Percentiles rank a stretch among this genome's conserved stretches.
phyloP scores from a whole-genome alignment of 2,888 invertebrate species.

The Germaria angustata region DNA sequence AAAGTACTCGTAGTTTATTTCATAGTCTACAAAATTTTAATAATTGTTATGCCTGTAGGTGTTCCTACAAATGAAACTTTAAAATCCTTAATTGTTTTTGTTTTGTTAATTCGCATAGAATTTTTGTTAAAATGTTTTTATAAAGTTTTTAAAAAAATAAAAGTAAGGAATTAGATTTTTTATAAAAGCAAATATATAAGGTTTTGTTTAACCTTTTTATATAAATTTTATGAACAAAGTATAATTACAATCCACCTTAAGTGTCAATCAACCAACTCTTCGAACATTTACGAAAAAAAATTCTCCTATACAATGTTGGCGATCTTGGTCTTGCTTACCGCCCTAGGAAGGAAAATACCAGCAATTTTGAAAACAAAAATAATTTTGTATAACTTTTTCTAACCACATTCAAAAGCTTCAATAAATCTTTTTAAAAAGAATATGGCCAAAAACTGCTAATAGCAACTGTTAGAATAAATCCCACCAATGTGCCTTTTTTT shows the following conservation, averaged over 20 bases:
- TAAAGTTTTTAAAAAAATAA: slow-evolving; percentile 38
- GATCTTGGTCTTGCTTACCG: not conserved
- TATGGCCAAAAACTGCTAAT: no score
- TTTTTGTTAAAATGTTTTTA: slow-evolving; percentile 55
- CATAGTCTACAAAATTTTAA: no score
- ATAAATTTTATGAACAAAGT: slow-evolving; percentile 53
- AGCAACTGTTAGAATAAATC: no score
- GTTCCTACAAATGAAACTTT: slow-evolving; percentile 43
- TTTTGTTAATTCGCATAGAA: slow-evolving; percentile 34
- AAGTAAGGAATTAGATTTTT: slow-evolving; percentile 25
- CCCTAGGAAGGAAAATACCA: not conserved
- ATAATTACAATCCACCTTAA: slow-evolving; percentile 56
- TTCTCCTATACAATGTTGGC: not conserved
- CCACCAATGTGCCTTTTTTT: no score
- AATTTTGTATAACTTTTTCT: not conserved
- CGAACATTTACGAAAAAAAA: slow-evolving; percentile 8
- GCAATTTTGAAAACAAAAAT: not conserved
- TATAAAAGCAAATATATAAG: slow-evolving; percentile 24
- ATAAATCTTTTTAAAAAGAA: no score
- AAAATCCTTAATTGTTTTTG: slow-evolving; percentile 33
- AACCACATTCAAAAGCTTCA: not conserved
- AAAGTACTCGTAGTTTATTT: no score
- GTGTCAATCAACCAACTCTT: slow-evolving; percentile 37
- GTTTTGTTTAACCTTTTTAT: slow-evolving; percentile 54
- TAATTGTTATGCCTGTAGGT: no score